Percentiles rank a stretch among this genome's conserved stretches.
Evolutionary conservation across 2,113 vertebrate genomes (phyloP).

Genomic region (Corythornis madagascariensis): DNA sequence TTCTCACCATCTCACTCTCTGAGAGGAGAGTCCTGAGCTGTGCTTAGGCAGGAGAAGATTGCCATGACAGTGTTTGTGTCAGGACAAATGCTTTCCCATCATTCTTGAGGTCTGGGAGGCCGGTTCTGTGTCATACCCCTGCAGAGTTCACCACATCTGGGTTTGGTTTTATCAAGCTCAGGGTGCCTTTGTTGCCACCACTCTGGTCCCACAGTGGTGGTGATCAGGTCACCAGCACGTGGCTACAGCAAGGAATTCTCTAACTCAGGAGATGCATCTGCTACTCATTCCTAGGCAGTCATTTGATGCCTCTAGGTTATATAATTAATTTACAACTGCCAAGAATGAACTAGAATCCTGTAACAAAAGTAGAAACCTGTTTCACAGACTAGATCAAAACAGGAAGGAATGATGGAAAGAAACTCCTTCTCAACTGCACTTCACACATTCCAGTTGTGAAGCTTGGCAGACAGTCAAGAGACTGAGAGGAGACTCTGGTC

Average conservation of each 20-base stretch:
- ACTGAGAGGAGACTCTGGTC: conserved; percentile 63
- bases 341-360: conserved; percentile 7
- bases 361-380: conserved; percentile 52
- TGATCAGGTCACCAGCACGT: background rate
- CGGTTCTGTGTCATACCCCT: background rate
- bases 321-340: conserved; percentile 15
- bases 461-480: conserved; percentile 65
- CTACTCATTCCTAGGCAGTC: conserved; percentile 1
- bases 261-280: conserved; percentile 1
- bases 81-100: conserved; percentile 14
- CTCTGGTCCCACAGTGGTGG: background rate
- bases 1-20: background rate
- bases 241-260: background rate
- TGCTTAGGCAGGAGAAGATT: background rate
- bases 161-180: background rate
- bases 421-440: conserved; percentile 45
- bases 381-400: conserved; percentile 57
- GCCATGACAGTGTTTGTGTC: background rate
- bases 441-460: conserved; percentile 66
- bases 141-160: background rate
- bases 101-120: background rate
- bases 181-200: background rate
- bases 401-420: conserved; percentile 48
- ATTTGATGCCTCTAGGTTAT: background rate
- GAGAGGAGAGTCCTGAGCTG: background rate